Evolutionary conservation across 2,888 invertebrate species (phyloP).

Genomic region (Ecdyonurus torrentis): DNA sequence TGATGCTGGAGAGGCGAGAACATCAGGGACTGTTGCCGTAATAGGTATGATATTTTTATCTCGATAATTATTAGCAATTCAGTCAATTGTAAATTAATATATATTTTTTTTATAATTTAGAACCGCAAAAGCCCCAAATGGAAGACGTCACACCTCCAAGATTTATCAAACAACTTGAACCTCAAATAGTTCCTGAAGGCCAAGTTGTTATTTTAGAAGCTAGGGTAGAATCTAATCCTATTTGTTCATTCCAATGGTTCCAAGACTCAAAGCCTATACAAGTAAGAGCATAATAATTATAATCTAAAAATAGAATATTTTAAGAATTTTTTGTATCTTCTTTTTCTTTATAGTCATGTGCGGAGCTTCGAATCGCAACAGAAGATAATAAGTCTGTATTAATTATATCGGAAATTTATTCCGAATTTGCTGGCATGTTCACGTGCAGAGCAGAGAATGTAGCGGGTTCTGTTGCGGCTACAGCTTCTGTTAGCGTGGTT

Average conservation of each 20-base stretch:
- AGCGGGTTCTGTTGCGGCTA: slow-evolving; percentile 74
- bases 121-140: slow-evolving; percentile 16
- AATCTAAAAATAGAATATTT: background rate
- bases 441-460: slow-evolving; percentile 83
- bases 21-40: slow-evolving; percentile 68
- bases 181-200: slow-evolving; percentile 49
- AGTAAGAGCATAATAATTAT: slow-evolving; percentile 17
- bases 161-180: slow-evolving; percentile 52
- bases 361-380: slow-evolving; percentile 53
- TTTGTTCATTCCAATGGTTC: slow-evolving; percentile 78
- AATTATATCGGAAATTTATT: slow-evolving; percentile 50
- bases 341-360: slow-evolving; percentile 31
- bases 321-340: background rate
- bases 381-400: slow-evolving; percentile 64
- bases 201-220: slow-evolving; percentile 67
- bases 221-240: slow-evolving; percentile 55
- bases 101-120: slow-evolving; percentile 10
- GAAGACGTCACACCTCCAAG: slow-evolving; percentile 49
- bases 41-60: slow-evolving; percentile 33
- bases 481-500: slow-evolving; percentile 49
- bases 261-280: slow-evolving; percentile 53
- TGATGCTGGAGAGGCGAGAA: slow-evolving; percentile 56
- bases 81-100: background rate
- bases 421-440: slow-evolving; percentile 55
- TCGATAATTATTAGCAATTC: too few species aligned